These are phyloP conservation scores for Acanthoscelides obtectus DNA, from an alignment of 2,888 invertebrate genomes.

Conservation along the genomic window DNA sequence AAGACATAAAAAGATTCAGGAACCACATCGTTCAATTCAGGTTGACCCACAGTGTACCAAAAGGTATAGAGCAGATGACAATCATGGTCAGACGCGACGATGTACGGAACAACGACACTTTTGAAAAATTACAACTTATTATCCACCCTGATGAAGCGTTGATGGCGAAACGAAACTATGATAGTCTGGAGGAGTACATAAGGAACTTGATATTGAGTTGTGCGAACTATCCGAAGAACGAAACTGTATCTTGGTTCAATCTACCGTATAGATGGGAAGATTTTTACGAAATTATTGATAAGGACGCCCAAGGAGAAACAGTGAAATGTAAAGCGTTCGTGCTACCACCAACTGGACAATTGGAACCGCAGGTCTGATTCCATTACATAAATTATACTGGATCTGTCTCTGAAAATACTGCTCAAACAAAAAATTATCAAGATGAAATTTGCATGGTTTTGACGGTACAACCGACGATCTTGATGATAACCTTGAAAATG, in stretches of 20 bases:
- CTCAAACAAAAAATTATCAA: too few relatives aligned
- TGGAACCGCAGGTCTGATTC: background rate
- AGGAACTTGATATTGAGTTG: conserved; percentile 12
- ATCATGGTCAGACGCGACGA: conserved; percentile 4
- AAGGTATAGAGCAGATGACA: conserved; percentile 1
- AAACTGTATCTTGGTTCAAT: conserved; percentile 13
- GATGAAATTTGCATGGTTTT: too few relatives aligned
- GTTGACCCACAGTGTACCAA: conserved; percentile 15
- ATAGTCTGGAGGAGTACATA: conserved; percentile 5
- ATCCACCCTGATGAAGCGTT: background rate
- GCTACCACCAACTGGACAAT: conserved; percentile 4
- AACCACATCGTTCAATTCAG: conserved; percentile 23
- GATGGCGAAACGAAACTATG: background rate
- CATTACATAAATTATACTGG: too few relatives aligned
- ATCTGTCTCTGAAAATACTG: too few relatives aligned
- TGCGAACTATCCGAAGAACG: conserved; percentile 9
- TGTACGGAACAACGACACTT: conserved; percentile 2
- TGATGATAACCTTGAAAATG: too few relatives aligned
- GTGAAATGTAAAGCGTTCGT: conserved; percentile 18
- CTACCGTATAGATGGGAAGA: conserved; percentile 10
- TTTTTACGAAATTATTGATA: conserved; percentile 19
- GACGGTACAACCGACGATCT: too few relatives aligned
- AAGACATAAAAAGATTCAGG: conserved; percentile 23
- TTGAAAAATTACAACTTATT: background rate
- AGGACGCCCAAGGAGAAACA: conserved; percentile 7